A percentile compares a stretch with the other conserved stretches of the same genome.
Conservation (phyloP, 2,113 vertebrate species). For the Oncorhynchus keta region DNA sequence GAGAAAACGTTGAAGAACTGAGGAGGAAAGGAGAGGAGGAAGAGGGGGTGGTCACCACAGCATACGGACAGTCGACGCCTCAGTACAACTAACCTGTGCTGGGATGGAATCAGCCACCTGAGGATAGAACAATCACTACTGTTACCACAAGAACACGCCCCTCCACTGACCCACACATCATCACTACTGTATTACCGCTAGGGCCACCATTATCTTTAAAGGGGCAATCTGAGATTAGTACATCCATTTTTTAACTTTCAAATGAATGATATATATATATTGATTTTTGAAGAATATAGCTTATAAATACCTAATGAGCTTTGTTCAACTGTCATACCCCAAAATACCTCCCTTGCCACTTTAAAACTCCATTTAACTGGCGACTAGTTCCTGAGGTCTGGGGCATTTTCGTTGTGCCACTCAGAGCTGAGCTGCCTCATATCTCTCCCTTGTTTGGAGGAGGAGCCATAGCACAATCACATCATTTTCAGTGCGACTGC, state of each 20-base stretch:
- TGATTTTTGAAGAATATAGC: too few species aligned
- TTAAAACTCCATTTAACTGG: neutral
- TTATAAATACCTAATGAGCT: too few species aligned
- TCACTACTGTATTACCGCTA: too few species aligned
- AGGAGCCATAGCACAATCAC: neutral
- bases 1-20: conserved; percentile 21
- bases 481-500: neutral
- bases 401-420: neutral
- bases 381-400: neutral
- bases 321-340: too few species aligned
- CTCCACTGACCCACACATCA: too few species aligned
- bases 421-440: neutral
- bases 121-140: conserved; percentile 69
- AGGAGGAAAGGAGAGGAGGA: conserved; percentile 8
- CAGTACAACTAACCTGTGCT: conserved; percentile 73
- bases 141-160: conserved; percentile 57
- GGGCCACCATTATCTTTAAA: too few species aligned
- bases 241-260: too few species aligned
- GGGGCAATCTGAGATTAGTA: too few species aligned
- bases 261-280: too few species aligned
- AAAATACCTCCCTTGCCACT: neutral
- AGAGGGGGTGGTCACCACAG: conserved; percentile 24
- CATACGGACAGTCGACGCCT: conserved; percentile 44
- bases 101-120: conserved; percentile 78
- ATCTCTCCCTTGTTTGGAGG: neutral